Evolutionary conservation across 2,888 invertebrate species (phyloP).

Genomic region (Gandaritis pyraliata): DNA sequence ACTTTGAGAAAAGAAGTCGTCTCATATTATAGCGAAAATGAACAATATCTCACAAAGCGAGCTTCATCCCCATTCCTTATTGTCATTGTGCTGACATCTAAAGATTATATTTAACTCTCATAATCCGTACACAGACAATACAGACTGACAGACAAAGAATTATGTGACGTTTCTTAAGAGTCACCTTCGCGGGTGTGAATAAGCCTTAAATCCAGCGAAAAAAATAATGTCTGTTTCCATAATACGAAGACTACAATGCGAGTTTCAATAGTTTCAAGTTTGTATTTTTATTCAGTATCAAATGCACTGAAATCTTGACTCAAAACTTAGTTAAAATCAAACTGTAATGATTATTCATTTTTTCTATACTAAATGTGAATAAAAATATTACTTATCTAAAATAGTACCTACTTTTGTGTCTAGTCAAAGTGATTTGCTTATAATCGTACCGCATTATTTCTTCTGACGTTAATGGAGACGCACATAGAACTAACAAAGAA

Average conservation of each 20-base stretch:
- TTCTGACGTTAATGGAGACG: conserved; percentile 35
- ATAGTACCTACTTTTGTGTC: too few relatives aligned
- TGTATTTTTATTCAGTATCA: too few relatives aligned
- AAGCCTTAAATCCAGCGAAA: conserved; percentile 51
- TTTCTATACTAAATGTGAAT: too few relatives aligned
- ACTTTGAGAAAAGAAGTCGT: conserved; percentile 6
- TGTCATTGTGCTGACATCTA: conserved; percentile 39
- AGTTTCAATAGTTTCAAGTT: too few relatives aligned
- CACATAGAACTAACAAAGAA: conserved; percentile 43
- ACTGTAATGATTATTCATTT: too few relatives aligned
- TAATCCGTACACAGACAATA: conserved; percentile 36
- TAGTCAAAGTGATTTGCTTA: too few relatives aligned
- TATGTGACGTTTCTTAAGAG: conserved; percentile 50
- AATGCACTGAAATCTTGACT: too few relatives aligned
- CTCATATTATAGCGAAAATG: conserved; percentile 23
- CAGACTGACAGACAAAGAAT: conserved; percentile 26
- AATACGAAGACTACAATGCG: neutral
- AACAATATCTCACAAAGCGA: conserved; percentile 25
- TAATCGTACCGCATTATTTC: neutral
- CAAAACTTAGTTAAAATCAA: too few relatives aligned
- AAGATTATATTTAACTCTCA: conserved; percentile 44
- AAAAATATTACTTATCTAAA: too few relatives aligned
- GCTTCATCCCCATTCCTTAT: conserved; percentile 40
- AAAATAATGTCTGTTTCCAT: conserved; percentile 46
- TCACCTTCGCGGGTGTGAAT: conserved; percentile 48